These are phyloP conservation scores for Aplocera efformata DNA, from an alignment of 2,888 invertebrate species.

Conservation along the genomic window DNA sequence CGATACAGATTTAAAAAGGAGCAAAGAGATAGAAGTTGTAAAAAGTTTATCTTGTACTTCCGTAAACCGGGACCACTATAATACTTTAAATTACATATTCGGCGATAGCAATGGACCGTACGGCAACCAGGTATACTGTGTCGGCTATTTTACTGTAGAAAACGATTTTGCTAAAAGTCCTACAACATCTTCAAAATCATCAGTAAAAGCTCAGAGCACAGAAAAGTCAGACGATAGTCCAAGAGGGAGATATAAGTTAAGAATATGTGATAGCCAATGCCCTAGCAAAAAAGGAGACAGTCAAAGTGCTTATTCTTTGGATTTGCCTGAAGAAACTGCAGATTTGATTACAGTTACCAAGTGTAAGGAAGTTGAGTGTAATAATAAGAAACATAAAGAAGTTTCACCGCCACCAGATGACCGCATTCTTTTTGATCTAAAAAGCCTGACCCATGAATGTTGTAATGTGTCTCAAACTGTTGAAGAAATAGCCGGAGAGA, in stretches of 20 bases:
- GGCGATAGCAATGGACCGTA: conserved; percentile 37
- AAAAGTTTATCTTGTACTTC: conserved; percentile 47
- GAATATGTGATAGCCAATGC: conserved; percentile 41
- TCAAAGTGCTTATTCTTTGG: conserved; percentile 40
- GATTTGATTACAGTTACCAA: conserved; percentile 40
- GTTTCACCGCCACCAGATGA: conserved; percentile 43
- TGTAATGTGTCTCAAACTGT: conserved; percentile 43
- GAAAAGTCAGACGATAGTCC: conserved; percentile 22
- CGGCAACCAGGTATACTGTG: conserved; percentile 52
- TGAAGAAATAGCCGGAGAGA: conserved; percentile 48
- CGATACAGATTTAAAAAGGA: conserved; percentile 31
- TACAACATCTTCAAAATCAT: conserved; percentile 18
- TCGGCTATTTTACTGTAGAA: conserved; percentile 60
- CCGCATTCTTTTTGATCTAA: conserved; percentile 45
- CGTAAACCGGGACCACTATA: conserved; percentile 34
- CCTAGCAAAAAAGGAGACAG: conserved; percentile 23
- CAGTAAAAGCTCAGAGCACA: conserved; percentile 27
- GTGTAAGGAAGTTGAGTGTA: conserved; percentile 50
- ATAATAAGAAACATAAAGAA: conserved; percentile 37
- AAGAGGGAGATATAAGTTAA: conserved; percentile 33
- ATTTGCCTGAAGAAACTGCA: conserved; percentile 40
- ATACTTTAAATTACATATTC: conserved; percentile 56
- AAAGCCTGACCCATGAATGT: conserved; percentile 38
- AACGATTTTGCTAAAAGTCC: conserved; percentile 33
- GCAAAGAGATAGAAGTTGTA: conserved; percentile 25